These are phyloP conservation scores for Malacoctenus gilli DNA, from an alignment of 2,797 vertebrate genomes.

Conservation along the genomic window DNA sequence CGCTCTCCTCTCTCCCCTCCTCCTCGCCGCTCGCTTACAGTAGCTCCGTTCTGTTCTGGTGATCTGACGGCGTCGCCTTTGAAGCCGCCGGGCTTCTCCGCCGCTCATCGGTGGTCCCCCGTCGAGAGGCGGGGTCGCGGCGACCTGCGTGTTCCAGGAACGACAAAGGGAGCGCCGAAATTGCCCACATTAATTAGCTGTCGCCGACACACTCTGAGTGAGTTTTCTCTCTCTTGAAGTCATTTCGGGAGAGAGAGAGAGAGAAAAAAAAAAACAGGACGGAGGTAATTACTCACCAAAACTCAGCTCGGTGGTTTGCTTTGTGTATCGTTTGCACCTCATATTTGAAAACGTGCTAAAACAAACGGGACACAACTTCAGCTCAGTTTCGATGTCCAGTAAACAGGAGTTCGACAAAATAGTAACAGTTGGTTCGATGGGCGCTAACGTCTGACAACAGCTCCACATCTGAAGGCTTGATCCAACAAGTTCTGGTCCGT, in stretches of 20 bases:
- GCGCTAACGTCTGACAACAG: too few relatives aligned
- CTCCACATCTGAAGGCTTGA: too few relatives aligned
- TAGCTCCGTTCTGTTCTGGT: constrained; percentile 72
- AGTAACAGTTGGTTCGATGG: too few relatives aligned
- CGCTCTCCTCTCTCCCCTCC: constrained; percentile 34
- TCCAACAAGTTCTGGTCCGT: too few relatives aligned
- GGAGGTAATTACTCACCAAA: constrained; percentile 29
- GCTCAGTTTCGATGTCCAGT: too few relatives aligned
- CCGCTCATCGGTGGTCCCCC: constrained; percentile 40
- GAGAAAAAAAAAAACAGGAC: constrained; percentile 61
- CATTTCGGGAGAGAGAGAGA: too few relatives aligned
- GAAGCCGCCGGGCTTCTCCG: constrained; percentile 58
- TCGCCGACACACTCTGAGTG: constrained; percentile 28
- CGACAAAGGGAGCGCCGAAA: constrained; percentile 57
- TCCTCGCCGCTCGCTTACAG: constrained; percentile 55
- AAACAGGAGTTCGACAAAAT: too few relatives aligned
- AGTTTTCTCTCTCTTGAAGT: constrained; percentile 29
- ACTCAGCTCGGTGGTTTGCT: neutral
- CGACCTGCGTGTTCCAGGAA: constrained; percentile 46
- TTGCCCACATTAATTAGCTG: constrained; percentile 62
- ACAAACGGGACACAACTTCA: too few relatives aligned
- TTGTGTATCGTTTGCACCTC: neutral
- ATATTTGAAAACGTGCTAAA: too few relatives aligned
- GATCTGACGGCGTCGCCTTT: constrained; percentile 49
- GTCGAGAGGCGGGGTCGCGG: constrained; percentile 61